Evolutionary conservation across 1,140 invertebrate genomes (phyloP), one percentile per base, ranked within the genome.

Genomic region (Aphelenchoides besseyi): DNA sequence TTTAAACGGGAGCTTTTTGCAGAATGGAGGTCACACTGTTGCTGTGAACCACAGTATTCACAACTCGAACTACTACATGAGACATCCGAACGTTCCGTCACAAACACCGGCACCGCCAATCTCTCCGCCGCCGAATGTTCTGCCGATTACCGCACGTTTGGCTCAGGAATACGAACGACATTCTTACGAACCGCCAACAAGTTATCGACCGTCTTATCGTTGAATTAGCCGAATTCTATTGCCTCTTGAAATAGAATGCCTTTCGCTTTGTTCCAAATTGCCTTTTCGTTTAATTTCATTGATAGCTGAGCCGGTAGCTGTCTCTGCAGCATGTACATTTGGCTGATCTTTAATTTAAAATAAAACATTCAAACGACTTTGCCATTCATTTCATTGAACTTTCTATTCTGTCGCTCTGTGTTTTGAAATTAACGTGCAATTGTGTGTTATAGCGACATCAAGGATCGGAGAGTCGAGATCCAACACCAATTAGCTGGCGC

Each of bases 161-260:
- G 55, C 32, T 8, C 5, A 59, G 12, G 55, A 59, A 59, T 59
- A 59, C 55, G 55, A 59, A 23, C 55, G 55, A 8, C 55, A 59
- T 33, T 5, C 55, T 8, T 59, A 8, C 18, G 55, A 33, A 59
- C 55, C 55, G 55, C 55, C 55, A 28, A 59, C 55, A 33, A 59
- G 55, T 33, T 59, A 59, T 23, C 55, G 55, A 23, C 55, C 55
- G 18, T 8, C 5, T 18, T 59, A 59, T 33, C 55, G 55, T 23
- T 59, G 18, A 59, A 33, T 33, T 8, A 33, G 5, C 18, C 55
- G 18, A n/a, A 28, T 8, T 59, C 55, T 59, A 8, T 59, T 33
- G 55, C n/a, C 5, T 41, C 37, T 8, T 8, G 5, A 41, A 59
- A 8, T 59, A 8, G 5, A 59, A 59, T 59, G 5, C 5, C n/a